Percentiles rank a stretch among this genome's conserved stretches.
Conservation (phyloP, 2,888 invertebrate genomes). For the Deilephila elpenor region DNA sequence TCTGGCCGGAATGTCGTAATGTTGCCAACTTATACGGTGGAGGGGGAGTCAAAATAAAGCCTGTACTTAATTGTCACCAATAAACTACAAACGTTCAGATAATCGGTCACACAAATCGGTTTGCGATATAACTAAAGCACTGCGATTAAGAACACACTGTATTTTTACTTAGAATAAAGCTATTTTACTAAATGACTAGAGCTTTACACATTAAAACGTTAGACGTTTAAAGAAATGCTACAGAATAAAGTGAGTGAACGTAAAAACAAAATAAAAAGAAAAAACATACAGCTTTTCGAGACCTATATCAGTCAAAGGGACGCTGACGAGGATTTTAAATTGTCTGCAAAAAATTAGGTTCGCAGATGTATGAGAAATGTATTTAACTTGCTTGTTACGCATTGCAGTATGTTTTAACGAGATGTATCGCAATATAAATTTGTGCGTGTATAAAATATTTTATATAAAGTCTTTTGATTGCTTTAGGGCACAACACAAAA, state of each 20-base stretch:
- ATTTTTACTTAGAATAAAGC: neutral
- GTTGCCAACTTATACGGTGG: conserved; percentile 63
- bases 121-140: conserved; percentile 11
- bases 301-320: conserved; percentile 8
- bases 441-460: conserved; percentile 45
- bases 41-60: conserved; percentile 55
- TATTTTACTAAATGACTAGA: conserved; percentile 1
- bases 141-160: neutral
- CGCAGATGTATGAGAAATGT: neutral
- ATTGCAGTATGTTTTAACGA: conserved; percentile 2
- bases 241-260: neutral
- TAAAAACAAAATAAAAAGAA: neutral
- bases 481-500: conserved; percentile 50
- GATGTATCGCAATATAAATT: neutral
- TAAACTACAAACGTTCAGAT: conserved; percentile 31
- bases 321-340: conserved; percentile 6
- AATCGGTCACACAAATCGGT: conserved; percentile 28
- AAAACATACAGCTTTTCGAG: neutral
- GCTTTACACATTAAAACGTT: neutral
- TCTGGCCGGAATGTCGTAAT: conserved; percentile 55
- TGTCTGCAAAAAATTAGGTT: conserved; percentile 3
- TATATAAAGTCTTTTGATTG: conserved; percentile 42
- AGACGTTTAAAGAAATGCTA: neutral
- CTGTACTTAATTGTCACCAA: conserved; percentile 36
- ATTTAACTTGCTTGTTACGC: neutral